Evolutionary conservation across 2,888 invertebrate species (phyloP).

Genomic region (Cryptocephalus primarius): DNA sequence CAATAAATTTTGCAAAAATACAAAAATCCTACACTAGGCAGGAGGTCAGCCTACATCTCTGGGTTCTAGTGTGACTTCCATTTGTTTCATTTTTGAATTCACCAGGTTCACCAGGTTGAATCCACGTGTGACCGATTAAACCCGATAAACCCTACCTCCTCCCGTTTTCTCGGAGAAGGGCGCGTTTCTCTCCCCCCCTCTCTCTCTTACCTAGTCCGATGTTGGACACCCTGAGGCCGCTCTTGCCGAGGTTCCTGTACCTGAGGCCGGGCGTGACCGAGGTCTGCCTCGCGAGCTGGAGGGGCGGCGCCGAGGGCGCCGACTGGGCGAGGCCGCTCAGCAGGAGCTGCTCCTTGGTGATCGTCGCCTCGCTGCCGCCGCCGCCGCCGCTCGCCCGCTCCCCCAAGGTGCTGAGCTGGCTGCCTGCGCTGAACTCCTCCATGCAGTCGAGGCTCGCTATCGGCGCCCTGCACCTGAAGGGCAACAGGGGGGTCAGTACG

Average conservation of each 20-base stretch:
- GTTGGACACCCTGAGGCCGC: conserved; percentile 88
- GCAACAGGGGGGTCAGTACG: no score
- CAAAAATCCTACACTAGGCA: no score
- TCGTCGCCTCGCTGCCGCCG: conserved; percentile 36
- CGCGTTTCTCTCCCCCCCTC: no score
- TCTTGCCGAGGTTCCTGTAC: conserved; percentile 90
- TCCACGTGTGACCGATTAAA: no score
- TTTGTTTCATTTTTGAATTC: no score
- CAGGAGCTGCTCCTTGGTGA: conserved; percentile 47
- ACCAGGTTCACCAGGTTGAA: no score
- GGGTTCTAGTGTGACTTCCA: no score
- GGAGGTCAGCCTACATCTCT: no score
- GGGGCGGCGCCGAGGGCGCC: conserved; percentile 23
- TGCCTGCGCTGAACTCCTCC: conserved; percentile 77
- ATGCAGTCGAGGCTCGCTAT: conserved; percentile 89
- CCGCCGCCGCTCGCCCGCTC: conserved; percentile 37
- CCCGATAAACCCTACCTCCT: no score
- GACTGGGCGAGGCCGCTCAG: conserved; percentile 24
- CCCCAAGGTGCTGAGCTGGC: conserved; percentile 37
- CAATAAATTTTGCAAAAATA: no score
- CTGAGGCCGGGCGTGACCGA: conserved; percentile 71
- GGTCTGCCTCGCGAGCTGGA: conserved; percentile 52
- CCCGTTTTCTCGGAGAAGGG: no score
- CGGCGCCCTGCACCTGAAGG: conserved; percentile 74
- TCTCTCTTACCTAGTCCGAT: conserved; percentile 77